Base-by-base conservation (phyloP, 2,888 invertebrate genomes). In the Drosophila monieri region DNA sequence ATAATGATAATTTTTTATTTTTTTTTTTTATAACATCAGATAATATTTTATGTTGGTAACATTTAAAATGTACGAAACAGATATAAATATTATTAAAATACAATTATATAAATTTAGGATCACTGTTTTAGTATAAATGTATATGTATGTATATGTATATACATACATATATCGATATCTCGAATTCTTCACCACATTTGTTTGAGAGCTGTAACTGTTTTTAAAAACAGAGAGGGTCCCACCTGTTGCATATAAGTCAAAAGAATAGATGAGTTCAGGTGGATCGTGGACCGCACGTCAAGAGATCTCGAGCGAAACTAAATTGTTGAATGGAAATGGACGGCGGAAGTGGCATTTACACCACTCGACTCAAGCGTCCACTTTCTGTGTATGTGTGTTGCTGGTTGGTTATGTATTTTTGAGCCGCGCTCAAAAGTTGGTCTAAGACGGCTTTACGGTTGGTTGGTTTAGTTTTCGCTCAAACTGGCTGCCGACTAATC, bases 251-350 rank as follows among this genome's bases (percentile, higher is more conserved):
- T 35, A 30, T 23, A 6, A 30, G 23, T 30, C 15, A 15, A 57
- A 74, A 72, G 37, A 32, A 51, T 57, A 66, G 64, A 65, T 54
- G 58, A 77, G 52, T 39, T 58, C 62, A 79, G 83, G 74, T 76
- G 73, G 76, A 75, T 80, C 78, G 56, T 72, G 51, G 73, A 86
- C 90, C 89, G 89, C 76, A 89, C 84, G 80, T 83, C 83, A 79
- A 89, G 90, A 90, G 89, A 89, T 90, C 89, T 90, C 89, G 85
- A 89, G 74, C 81, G 76, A 89, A 89, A 90, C 90, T 90, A 88
- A 84, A 77, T 78, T 66, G 73, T 76, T 69, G 74, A 78, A 80
- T 60, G 55, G 65, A 64, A 73, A 77, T 80, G 69, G 72, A 70
- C 73, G 71, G 58, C 80, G 76, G 74, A 84, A 80, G 72, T 76